These are phyloP conservation scores for Spermophilus dauricus DNA, from an alignment of 2,113 vertebrate genomes.

Conservation along the genomic window DNA sequence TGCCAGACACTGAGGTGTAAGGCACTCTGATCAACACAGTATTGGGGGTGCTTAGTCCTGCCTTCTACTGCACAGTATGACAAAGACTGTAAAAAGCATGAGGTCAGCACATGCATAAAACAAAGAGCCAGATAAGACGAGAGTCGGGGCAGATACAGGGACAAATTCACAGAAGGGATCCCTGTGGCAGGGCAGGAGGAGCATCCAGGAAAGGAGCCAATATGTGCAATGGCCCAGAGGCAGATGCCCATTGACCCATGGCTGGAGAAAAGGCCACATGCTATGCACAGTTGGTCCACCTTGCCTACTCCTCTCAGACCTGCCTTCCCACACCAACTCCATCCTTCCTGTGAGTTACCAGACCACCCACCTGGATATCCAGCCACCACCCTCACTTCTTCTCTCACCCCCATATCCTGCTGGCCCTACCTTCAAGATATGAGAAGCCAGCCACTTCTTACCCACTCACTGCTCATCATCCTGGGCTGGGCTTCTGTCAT, in stretches of 20 bases:
- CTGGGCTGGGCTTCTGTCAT: neutral
- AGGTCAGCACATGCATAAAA: neutral
- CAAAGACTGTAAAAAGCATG: neutral
- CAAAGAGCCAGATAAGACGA: neutral
- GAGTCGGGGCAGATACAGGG: neutral
- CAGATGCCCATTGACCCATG: neutral
- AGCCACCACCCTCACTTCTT: neutral
- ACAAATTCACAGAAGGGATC: neutral
- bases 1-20: neutral
- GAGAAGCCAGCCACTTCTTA: neutral
- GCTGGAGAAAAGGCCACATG: neutral
- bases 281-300: fast-evolving
- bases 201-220: neutral
- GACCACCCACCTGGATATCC: too few species aligned
- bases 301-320: neutral
- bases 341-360: neutral
- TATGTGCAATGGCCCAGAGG: neutral
- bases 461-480: neutral
- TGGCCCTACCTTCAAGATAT: neutral
- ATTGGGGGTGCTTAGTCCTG: neutral
- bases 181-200: neutral
- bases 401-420: neutral
- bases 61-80: neutral
- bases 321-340: neutral
- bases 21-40: neutral